Percentiles rank a stretch among this genome's conserved stretches.
Evolutionary conservation across 2,797 vertebrate species (phyloP).

Genomic region (Pogonophryne albipinna): DNA sequence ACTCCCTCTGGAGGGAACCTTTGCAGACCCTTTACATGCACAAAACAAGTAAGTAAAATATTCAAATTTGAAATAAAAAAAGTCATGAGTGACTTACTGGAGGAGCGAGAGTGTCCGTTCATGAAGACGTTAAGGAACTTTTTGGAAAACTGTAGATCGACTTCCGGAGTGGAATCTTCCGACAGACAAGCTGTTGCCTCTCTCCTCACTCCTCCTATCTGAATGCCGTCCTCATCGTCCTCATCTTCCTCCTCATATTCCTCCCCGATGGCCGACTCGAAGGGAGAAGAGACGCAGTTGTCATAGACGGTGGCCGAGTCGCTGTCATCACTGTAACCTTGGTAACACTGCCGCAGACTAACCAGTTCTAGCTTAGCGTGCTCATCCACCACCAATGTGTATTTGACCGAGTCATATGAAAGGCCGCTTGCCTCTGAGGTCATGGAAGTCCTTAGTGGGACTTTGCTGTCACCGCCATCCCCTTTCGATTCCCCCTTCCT

Average conservation of each 20-base stretch:
- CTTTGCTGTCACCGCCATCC: conserved; percentile 25
- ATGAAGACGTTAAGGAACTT: conserved; percentile 99
- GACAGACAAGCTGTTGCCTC: conserved; percentile 90
- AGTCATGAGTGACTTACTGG: conserved; percentile 88
- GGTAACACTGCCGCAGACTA: conserved; percentile 95
- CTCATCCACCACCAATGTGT: conserved; percentile 97
- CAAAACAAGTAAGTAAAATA: not conserved
- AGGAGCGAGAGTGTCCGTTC: conserved; percentile 94
- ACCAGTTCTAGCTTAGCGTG: conserved; percentile 95
- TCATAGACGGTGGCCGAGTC: conserved; percentile 96
- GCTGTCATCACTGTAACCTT: conserved; percentile 96
- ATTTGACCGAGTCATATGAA: conserved; percentile 98
- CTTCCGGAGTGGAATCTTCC: conserved; percentile 93
- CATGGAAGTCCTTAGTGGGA: conserved; percentile 87
- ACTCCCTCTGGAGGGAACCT: too few species aligned
- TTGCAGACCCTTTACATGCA: too few species aligned
- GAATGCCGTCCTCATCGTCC: conserved; percentile 65
- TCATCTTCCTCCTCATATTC: conserved; percentile 93
- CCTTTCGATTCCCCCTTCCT: conserved; percentile 58
- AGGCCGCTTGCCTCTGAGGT: conserved; percentile 94
- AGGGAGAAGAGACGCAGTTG: conserved; percentile 96
- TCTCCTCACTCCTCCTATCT: conserved; percentile 79
- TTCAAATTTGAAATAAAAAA: not conserved
- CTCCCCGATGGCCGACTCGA: conserved; percentile 93
- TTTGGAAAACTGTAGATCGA: conserved; percentile 93